A percentile compares a stretch with the other conserved stretches of the same genome.
These are phyloP conservation scores for Lamprologus sp. DNA, from an alignment of 2,113 vertebrate genomes.

Conservation along the genomic window DNA sequence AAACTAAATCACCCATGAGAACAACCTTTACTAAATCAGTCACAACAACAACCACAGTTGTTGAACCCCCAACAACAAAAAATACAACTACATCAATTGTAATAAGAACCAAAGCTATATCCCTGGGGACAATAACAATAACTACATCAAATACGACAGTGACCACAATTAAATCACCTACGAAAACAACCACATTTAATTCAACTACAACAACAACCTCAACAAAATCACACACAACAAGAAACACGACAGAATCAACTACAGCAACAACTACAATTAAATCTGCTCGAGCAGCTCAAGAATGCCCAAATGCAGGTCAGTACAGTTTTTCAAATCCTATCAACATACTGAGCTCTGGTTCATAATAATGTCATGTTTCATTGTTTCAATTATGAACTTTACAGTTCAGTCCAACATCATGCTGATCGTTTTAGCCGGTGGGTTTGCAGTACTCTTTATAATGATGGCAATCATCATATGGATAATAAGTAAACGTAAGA, in stretches of 20 bases:
- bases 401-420: neutral
- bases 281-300: neutral
- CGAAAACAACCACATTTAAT: neutral
- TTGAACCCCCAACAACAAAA: no score
- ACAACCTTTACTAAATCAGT: neutral
- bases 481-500: neutral
- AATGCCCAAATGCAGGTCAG: neutral
- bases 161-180: neutral
- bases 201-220: neutral
- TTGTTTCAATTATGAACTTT: neutral
- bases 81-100: neutral
- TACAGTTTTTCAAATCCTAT: neutral
- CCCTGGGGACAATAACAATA: rapidly evolving
- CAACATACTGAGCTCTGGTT: neutral
- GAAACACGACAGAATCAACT: neutral
- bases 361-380: neutral
- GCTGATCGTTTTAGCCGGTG: neutral
- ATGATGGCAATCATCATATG: neutral
- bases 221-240: neutral
- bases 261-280: neutral
- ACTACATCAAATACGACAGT: neutral
- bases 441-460: neutral
- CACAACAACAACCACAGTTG: neutral
- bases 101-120: neutral
- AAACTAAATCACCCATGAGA: neutral